phyloP scores from a whole-genome alignment of 2,113 vertebrate genomes.

The Cichladusa arquata region DNA sequence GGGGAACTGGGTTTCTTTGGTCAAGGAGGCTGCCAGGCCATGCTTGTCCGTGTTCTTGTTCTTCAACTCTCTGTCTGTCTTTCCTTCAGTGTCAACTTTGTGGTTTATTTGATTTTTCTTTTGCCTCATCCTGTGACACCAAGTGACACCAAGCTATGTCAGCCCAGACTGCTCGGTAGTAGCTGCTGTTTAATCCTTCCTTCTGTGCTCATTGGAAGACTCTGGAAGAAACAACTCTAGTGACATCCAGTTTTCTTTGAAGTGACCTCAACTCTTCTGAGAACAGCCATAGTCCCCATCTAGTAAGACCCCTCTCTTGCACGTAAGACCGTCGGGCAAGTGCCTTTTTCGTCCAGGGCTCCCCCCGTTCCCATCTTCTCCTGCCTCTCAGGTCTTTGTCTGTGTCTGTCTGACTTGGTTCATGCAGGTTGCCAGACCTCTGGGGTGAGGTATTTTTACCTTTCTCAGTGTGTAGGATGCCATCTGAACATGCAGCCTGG shows the following conservation, averaged over 20 bases:
- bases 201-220: neutral
- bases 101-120: neutral
- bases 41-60: neutral
- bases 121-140: neutral
- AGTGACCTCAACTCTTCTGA: neutral
- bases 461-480: neutral
- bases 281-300: neutral
- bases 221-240: neutral
- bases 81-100: neutral
- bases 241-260: neutral
- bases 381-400: neutral
- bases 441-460: neutral
- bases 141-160: neutral
- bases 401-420: neutral
- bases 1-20: neutral
- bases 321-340: neutral
- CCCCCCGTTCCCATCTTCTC: neutral
- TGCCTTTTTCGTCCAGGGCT: neutral
- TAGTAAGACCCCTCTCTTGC: neutral
- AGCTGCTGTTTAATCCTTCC: neutral
- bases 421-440: neutral
- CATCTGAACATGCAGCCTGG: neutral
- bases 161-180: neutral
- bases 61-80: neutral
- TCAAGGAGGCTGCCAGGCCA: slow-evolving; percentile 2